phyloP scores from a whole-genome alignment of 2,113 vertebrate genomes.

The Eudorcas thomsonii region DNA sequence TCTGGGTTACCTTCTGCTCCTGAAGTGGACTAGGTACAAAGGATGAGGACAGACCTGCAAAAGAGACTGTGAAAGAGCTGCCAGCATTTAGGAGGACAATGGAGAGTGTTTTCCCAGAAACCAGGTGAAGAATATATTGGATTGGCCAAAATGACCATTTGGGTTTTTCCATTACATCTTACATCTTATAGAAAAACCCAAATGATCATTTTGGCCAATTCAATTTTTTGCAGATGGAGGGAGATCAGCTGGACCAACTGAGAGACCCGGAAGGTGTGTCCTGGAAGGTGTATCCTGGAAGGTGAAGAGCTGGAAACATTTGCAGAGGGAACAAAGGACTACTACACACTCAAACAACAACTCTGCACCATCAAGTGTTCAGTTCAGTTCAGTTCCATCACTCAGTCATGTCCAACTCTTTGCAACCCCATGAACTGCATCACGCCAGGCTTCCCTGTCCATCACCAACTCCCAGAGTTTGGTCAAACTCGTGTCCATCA shows the following conservation, averaged over 20 bases:
- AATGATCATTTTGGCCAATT: too few relatives aligned
- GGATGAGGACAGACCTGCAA: background rate
- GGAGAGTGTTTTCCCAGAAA: background rate
- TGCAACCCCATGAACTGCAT: too few relatives aligned
- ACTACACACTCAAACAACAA: background rate
- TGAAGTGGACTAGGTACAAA: background rate
- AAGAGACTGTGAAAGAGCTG: background rate
- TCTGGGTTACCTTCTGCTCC: background rate
- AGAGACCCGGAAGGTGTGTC: background rate
- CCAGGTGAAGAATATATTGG: background rate
- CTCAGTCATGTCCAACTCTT: too few relatives aligned
- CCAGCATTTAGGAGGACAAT: background rate
- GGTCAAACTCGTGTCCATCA: too few relatives aligned
- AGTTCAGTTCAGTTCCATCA: too few relatives aligned
- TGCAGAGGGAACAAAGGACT: background rate
- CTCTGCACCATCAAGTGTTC: background rate
- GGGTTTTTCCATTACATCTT: too few relatives aligned
- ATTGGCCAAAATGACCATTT: too few relatives aligned
- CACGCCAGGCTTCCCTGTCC: too few relatives aligned
- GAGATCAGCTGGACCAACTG: background rate
- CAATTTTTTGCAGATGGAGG: background rate
- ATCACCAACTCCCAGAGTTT: too few relatives aligned
- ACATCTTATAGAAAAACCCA: too few relatives aligned
- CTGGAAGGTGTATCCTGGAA: background rate
- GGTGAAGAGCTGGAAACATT: background rate